Conservation (phyloP, 2,113 vertebrate genomes). For the Oryzias melastigma region DNA sequence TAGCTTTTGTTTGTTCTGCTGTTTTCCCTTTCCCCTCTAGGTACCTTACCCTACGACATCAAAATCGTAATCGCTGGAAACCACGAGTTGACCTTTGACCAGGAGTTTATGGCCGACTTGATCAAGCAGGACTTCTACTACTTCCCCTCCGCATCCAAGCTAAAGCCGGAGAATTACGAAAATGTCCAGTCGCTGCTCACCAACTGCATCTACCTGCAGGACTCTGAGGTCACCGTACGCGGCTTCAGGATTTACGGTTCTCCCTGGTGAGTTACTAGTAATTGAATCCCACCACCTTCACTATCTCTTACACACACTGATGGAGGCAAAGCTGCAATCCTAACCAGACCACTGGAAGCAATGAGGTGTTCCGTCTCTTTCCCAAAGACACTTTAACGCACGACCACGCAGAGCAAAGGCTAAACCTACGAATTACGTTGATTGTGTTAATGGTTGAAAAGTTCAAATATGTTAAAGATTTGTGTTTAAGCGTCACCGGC, state of each 20-base stretch:
- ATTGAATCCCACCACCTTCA: neutral
- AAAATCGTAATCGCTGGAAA: constrained; percentile 96
- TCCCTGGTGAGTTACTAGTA: constrained; percentile 85
- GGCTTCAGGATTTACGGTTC: constrained; percentile 94
- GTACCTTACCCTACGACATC: constrained; percentile 94
- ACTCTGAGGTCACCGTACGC: constrained; percentile 92
- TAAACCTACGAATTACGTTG: no score
- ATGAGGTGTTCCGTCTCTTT: no score
- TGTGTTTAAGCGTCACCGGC: no score
- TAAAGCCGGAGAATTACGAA: constrained; percentile 96
- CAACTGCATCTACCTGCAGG: constrained; percentile 98
- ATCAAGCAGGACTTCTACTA: constrained; percentile 99
- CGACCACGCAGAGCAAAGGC: no score
- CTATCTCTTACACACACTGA: no score
- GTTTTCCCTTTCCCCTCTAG: constrained; percentile 59
- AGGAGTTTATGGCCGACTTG: constrained; percentile 98
- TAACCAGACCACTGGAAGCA: no score
- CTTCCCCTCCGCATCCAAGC: constrained; percentile 94
- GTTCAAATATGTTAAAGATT: no score
- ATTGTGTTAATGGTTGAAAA: no score
- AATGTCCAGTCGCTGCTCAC: constrained; percentile 95
- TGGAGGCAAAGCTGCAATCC: no score
- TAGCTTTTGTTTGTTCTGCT: constrained; percentile 3
- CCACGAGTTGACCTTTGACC: constrained; percentile 96
- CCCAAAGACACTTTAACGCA: no score